A percentile compares a stretch with the other conserved stretches of the same genome.
Evolutionary conservation across 1,140 invertebrate species (phyloP).

Genomic region (Mycetomoellerius zeteki): DNA sequence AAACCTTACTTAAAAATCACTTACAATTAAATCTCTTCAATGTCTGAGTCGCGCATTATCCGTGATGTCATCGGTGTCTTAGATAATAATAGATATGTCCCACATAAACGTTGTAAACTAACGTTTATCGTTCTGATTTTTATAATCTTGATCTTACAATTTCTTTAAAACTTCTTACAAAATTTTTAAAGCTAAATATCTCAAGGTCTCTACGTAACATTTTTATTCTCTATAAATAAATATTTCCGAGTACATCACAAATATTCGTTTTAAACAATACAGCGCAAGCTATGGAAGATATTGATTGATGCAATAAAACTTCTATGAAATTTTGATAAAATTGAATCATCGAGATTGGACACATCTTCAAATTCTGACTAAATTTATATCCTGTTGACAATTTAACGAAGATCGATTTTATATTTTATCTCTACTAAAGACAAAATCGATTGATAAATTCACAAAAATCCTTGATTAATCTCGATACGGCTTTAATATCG

Average conservation of each 20-base stretch:
- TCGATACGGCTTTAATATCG: background rate
- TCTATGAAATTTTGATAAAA: background rate
- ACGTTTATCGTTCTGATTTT: background rate
- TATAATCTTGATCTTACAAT: background rate
- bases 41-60: slow-evolving; percentile 29
- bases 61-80: slow-evolving; percentile 40
- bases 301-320: background rate
- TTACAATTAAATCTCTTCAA: background rate
- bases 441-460: background rate
- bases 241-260: background rate
- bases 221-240: background rate
- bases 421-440: background rate
- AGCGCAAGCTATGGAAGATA: background rate
- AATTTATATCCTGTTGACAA: background rate
- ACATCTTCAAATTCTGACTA: background rate
- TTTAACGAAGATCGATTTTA: slow-evolving; percentile 11
- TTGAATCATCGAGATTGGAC: background rate
- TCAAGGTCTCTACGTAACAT: background rate
- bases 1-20: slow-evolving; percentile 58
- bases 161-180: background rate
- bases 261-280: slow-evolving; percentile 25
- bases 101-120: background rate
- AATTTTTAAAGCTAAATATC: background rate
- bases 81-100: background rate
- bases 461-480: background rate